Base-by-base conservation (phyloP, 2,113 vertebrate genomes). In the Lagopus muta region DNA sequence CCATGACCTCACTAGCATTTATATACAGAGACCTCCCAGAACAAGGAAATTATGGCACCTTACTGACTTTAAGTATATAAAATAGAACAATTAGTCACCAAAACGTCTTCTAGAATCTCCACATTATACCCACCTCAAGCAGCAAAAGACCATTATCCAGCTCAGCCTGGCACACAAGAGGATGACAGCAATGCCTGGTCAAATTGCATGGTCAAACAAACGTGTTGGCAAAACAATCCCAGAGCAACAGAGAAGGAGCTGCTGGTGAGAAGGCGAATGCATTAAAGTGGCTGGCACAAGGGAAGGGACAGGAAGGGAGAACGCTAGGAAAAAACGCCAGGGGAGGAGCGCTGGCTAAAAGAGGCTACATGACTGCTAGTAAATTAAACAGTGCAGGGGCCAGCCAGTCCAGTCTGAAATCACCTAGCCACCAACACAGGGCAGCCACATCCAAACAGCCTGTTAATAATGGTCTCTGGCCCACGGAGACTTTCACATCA, bases 1-100 rank as follows among this genome's bases (percentile, higher is more conserved):
- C 17, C 57, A 80, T 95, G 92, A 94, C 87, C 97, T 96, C 88
- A 83, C 69, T 28, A 69, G 77, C 86, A 74, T 91, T 83, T 94
- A 60, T 62, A 73, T 74, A 90, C 74, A 83, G 81, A 78, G 24
- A 55, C 80, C 73, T 83, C 48, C 6, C 34, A 95, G 80, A 93
- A 82, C 73, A 91, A 82, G 87, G 84, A 96, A 85, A 90, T 83
- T 57, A 84, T 90, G 87, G 75, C 83, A 94, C 84, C 75, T 80
- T 42, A n/a, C 15, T 81, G 88, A 89, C 66, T 91, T 81, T 2
- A 72, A 57, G 27, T 62, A 78, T 61, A 90, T 82, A 55, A 91
- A 93, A 74, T 66, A 88, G 88, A 95, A 69, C 66, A 79, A 45
- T 58, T 66, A 89, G 66, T 94, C 94, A 94, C 81, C 74, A 78